These are phyloP conservation scores for Zaprionus bogoriensis DNA, from an alignment of 2,888 invertebrate species.

Conservation along the genomic window DNA sequence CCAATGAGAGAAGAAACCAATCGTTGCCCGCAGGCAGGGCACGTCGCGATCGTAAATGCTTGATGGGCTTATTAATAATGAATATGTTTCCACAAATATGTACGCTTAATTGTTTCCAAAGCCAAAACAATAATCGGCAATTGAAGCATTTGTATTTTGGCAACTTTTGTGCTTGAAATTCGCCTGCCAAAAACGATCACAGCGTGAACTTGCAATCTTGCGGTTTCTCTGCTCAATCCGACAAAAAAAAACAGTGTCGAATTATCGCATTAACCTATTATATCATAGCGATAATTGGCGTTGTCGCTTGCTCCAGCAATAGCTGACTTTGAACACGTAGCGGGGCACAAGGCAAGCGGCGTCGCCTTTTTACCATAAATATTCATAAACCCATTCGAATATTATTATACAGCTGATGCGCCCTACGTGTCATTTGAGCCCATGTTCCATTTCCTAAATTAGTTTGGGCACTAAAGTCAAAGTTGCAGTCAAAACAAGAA, in stretches of 20 bases:
- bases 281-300: constrained; percentile 22
- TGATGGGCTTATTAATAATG: constrained; percentile 35
- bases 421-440: constrained; percentile 30
- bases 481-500: neutral
- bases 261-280: constrained; percentile 29
- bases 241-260: neutral
- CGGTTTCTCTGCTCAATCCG: no score
- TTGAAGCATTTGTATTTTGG: neutral
- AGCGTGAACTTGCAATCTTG: no score
- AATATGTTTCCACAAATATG: constrained; percentile 9
- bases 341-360: constrained; percentile 4
- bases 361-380: neutral
- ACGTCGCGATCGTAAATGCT: constrained; percentile 17
- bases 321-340: constrained; percentile 42
- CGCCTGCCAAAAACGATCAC: neutral
- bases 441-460: neutral
- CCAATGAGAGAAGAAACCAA: neutral
- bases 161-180: neutral
- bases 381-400: constrained; percentile 4
- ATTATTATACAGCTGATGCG: neutral
- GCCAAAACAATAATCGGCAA: constrained; percentile 30
- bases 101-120: constrained; percentile 22
- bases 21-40: constrained; percentile 7
- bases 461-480: neutral
- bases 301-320: no score